These are phyloP conservation scores for Leucoptera coffeella DNA, from an alignment of 2,888 invertebrate species.

Conservation along the genomic window DNA sequence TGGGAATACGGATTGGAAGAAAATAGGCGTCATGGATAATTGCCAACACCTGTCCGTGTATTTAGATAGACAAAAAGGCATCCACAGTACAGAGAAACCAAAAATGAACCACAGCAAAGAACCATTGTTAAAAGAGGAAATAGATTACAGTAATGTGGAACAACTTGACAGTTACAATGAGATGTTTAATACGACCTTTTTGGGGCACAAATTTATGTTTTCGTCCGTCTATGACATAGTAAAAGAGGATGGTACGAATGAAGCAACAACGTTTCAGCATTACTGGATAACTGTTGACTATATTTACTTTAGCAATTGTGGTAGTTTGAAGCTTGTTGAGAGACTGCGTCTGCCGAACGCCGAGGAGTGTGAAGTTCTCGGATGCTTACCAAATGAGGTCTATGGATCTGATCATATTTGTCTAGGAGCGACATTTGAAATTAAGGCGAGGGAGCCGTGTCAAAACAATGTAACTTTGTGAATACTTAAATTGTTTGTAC, in stretches of 20 bases:
- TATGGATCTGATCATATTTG: constrained; percentile 83
- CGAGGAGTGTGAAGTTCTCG: constrained; percentile 44
- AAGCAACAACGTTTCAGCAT: constrained; percentile 73
- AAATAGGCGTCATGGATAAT: constrained; percentile 49
- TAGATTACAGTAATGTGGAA: too few species aligned
- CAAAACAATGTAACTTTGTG: too few species aligned
- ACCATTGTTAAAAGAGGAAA: too few species aligned
- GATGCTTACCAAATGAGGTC: constrained; percentile 67
- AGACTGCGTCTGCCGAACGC: constrained; percentile 62
- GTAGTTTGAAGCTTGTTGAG: constrained; percentile 47
- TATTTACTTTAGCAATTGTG: constrained; percentile 73
- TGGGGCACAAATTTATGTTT: constrained; percentile 63
- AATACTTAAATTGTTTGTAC: too few species aligned
- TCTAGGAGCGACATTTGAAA: constrained; percentile 66
- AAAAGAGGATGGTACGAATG: constrained; percentile 26
- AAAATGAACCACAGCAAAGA: too few species aligned
- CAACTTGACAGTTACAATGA: constrained; percentile 15
- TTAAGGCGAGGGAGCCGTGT: too few species aligned
- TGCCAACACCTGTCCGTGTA: constrained; percentile 53
- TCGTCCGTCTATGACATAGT: constrained; percentile 62
- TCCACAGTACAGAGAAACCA: background rate
- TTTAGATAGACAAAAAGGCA: constrained; percentile 26
- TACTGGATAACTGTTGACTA: constrained; percentile 83
- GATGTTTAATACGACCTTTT: constrained; percentile 56
- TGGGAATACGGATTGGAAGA: constrained; percentile 28